A percentile compares a stretch with the other conserved stretches of the same genome.
Conservation (phyloP, 2,888 invertebrate species). For the Eulithis testata region DNA sequence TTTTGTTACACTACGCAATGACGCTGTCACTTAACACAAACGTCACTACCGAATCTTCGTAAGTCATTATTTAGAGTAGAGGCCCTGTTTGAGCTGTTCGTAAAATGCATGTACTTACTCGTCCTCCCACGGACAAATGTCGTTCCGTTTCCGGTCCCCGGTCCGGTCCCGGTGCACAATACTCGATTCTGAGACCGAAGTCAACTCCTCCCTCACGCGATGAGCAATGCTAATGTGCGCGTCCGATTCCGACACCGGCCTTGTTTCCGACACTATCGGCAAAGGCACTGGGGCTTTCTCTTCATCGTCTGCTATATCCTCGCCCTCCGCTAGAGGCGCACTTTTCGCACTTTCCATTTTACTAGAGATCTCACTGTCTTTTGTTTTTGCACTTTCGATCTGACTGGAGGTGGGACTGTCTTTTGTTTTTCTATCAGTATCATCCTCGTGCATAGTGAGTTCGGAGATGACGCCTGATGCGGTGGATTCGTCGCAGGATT, state of each 20-base stretch:
- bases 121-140: slow-evolving; percentile 97
- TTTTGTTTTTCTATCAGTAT: slow-evolving; percentile 55
- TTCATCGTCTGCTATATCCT: slow-evolving; percentile 87
- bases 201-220: slow-evolving; percentile 72
- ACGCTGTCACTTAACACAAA: too few species aligned
- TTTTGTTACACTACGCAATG: too few species aligned
- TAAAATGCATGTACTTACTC: slow-evolving; percentile 88
- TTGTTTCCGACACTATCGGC: slow-evolving; percentile 42
- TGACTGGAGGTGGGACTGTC: slow-evolving; percentile 57
- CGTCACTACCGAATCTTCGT: too few species aligned
- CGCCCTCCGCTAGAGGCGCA: slow-evolving; percentile 87
- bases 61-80: too few species aligned
- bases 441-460: slow-evolving; percentile 37
- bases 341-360: too few species aligned
- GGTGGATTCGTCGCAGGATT: slow-evolving; percentile 49
- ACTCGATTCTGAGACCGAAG: slow-evolving; percentile 74
- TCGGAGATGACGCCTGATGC: slow-evolving; percentile 51
- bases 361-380: slow-evolving; percentile 2
- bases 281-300: slow-evolving; percentile 78
- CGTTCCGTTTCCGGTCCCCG: slow-evolving; percentile 85
- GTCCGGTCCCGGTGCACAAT: slow-evolving; percentile 76
- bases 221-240: slow-evolving; percentile 71
- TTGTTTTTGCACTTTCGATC: slow-evolving; percentile 42
- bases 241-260: slow-evolving; percentile 66
- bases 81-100: too few species aligned